phyloP scores from a whole-genome alignment of 1,140 invertebrate genomes.

The Akabosia matsudoensis region DNA sequence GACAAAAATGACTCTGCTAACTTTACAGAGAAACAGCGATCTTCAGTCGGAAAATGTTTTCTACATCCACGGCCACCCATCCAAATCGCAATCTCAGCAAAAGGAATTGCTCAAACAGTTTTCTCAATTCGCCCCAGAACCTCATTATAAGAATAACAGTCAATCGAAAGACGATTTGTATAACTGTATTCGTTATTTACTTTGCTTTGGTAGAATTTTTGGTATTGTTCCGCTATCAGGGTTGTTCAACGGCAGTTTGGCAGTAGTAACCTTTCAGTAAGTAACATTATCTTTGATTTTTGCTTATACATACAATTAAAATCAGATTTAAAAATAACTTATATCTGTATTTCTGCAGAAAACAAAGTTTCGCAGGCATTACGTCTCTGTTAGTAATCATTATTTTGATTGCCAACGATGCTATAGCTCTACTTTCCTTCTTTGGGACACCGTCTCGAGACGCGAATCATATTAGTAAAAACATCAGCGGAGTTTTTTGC shows the following conservation, averaged over 20 bases:
- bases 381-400: conserved; percentile 15
- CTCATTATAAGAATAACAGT: neutral
- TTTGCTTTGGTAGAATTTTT: conserved; percentile 31
- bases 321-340: neutral
- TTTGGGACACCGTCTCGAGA: conserved; percentile 24
- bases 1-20: no score
- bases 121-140: neutral
- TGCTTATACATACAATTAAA: no score
- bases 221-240: conserved; percentile 32
- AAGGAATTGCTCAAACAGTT: no score
- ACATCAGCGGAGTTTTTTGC: conserved; percentile 10
- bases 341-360: conserved; percentile 13
- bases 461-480: conserved; percentile 21
- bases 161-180: conserved; percentile 27
- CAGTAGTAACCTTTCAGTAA: conserved; percentile 27
- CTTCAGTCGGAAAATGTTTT: no score
- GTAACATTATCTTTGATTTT: neutral
- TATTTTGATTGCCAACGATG: conserved; percentile 8
- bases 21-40: no score
- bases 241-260: neutral
- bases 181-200: conserved; percentile 20
- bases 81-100: no score
- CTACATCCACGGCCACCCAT: no score
- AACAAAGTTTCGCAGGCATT: conserved; percentile 6
- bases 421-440: conserved; percentile 18